Percentiles rank a stretch among this genome's conserved stretches.
Evolutionary conservation across 92 coral and sea anemone genomes (phyloP).

Genomic region (Scolanthus callimorphus): DNA sequence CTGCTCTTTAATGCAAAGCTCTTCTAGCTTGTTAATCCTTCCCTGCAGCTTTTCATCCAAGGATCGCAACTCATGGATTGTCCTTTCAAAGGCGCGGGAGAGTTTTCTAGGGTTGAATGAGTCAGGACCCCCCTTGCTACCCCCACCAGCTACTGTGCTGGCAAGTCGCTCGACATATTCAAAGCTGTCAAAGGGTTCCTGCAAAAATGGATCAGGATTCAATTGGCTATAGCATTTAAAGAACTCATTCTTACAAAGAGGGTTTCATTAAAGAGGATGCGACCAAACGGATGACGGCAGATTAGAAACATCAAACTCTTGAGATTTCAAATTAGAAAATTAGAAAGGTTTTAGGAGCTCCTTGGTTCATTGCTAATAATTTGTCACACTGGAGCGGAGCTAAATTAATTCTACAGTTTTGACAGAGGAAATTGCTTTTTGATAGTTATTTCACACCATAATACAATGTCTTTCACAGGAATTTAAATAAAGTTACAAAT

Average conservation of each 20-base stretch:
- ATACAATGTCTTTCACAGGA: too few relatives aligned
- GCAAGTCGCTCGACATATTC: constrained; percentile 96
- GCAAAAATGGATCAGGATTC: not conserved
- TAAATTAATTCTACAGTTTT: too few relatives aligned
- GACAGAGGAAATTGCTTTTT: too few relatives aligned
- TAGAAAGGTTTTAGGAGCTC: too few relatives aligned
- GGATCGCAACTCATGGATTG: constrained; percentile 79
- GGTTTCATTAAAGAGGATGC: too few relatives aligned
- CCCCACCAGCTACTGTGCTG: constrained; percentile 96
- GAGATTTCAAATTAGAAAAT: too few relatives aligned
- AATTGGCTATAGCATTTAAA: not conserved
- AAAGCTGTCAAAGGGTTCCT: constrained; percentile 93
- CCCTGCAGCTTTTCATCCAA: constrained; percentile 94
- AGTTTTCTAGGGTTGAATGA: constrained; percentile 85
- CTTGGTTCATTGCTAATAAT: too few relatives aligned
- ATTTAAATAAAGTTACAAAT: too few relatives aligned
- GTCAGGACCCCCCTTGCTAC: constrained; percentile 59
- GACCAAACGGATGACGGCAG: too few relatives aligned
- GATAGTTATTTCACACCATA: too few relatives aligned
- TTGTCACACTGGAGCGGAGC: too few relatives aligned
- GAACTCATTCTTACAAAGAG: not conserved
- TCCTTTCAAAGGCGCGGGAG: constrained; percentile 74
- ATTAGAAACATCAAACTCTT: too few relatives aligned
- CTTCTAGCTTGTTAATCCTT: constrained; percentile 92
- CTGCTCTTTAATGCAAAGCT: constrained; percentile 83